phyloP scores from a whole-genome alignment of 2,888 invertebrate species.

The Hofmannophila pseudospretella region DNA sequence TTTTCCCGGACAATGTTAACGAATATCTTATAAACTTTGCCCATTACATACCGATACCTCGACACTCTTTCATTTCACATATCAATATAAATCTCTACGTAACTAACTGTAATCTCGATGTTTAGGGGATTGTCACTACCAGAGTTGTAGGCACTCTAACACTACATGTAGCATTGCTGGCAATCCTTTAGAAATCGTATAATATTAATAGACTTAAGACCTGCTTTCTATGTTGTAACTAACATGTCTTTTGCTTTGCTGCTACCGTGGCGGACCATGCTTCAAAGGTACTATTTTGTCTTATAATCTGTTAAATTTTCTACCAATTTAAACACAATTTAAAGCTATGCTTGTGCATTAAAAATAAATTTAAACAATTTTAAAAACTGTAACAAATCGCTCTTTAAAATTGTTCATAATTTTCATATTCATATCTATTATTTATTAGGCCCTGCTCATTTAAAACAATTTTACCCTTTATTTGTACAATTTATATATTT shows the following conservation, averaged over 20 bases:
- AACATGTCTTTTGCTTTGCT: slow-evolving; percentile 71
- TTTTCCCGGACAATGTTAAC: no score
- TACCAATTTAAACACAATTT: slow-evolving; percentile 23
- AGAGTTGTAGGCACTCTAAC: slow-evolving; percentile 20
- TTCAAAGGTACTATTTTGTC: slow-evolving; percentile 64
- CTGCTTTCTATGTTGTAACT: slow-evolving; percentile 68
- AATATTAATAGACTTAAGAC: slow-evolving; percentile 34
- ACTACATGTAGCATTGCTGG: slow-evolving; percentile 26
- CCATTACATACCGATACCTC: neutral
- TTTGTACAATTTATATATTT: no score
- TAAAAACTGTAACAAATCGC: no score
- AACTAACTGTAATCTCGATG: slow-evolving; percentile 35
- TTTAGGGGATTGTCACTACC: slow-evolving; percentile 40
- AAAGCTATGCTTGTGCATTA: slow-evolving; percentile 62
- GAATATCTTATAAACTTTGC: no score
- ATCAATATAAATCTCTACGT: slow-evolving; percentile 24
- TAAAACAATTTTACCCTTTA: no score
- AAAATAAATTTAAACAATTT: slow-evolving; percentile 19
- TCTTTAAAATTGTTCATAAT: no score
- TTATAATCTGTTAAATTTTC: slow-evolving; percentile 31
- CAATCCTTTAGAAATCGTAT: slow-evolving; percentile 37
- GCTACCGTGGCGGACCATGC: slow-evolving; percentile 68
- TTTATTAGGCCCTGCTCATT: no score
- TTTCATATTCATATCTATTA: no score
- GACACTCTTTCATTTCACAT: slow-evolving; percentile 6